These are phyloP conservation scores for Gastrophryne carolinensis DNA, from an alignment of 2,797 vertebrate genomes.

Conservation along the genomic window DNA sequence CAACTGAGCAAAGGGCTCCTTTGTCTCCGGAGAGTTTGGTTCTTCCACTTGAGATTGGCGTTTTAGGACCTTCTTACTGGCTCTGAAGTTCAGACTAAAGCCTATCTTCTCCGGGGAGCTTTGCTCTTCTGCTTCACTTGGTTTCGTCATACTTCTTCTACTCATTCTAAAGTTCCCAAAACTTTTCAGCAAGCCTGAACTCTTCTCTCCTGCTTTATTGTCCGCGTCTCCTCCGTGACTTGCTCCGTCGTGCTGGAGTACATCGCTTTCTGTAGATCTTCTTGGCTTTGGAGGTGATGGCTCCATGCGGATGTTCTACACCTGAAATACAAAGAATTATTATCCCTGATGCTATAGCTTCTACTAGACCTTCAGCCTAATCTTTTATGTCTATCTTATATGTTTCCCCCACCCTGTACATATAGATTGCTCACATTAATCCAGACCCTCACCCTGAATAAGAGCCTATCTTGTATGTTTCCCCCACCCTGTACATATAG, in stretches of 20 bases:
- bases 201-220: background rate
- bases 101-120: background rate
- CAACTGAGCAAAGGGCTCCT: background rate
- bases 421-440: no score
- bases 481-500: no score
- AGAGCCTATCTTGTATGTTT: no score
- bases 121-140: background rate
- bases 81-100: background rate
- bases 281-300: background rate
- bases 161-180: slow-evolving; percentile 1
- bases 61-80: background rate
- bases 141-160: background rate
- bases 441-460: no score
- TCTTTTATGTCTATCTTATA: no score
- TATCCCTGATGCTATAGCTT: background rate
- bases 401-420: no score
- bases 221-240: background rate
- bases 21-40: background rate
- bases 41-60: background rate
- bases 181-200: background rate
- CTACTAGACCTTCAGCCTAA: no score
- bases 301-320: background rate
- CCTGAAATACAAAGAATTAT: background rate
- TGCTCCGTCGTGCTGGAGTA: no score
- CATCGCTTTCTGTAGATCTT: no score